Evolutionary conservation across 1,140 invertebrate species (phyloP), one percentile per base, ranked within the genome.

Genomic region (Chlorops oryzae): DNA sequence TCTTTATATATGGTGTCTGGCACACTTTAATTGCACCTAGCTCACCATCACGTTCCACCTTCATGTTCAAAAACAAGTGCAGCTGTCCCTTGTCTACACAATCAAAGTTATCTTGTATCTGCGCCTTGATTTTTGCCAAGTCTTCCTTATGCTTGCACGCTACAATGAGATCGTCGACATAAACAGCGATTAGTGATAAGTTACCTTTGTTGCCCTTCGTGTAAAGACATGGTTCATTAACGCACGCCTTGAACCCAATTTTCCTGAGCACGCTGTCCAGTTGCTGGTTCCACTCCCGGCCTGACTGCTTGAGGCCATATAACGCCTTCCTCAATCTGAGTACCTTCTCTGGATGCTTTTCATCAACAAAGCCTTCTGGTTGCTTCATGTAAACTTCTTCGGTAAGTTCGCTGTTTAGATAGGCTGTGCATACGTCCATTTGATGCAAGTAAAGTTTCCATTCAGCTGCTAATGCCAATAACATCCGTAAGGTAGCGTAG

Each of bases 361-460:
- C 4, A 17, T 20, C 32, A 22, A 37, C 22, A 47, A 50, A 48
- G 5, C 25, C 42, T 34, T 51, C 42, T 4, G 55, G 55, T 37
- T 57, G 52, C 12, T 24, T 21, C 50, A 56, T 52, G 23, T 53
- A 58, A 9, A 51, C 17, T 6, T 54, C 56, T 59, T 77, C 73
- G 6, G 71, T 58, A 32, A 74, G 58, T 20, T 64, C 52, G 22
- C 73, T 73, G 59, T 76, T 57, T 12, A 77, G 52, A 56, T 72
- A 77, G 1, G 75, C 75, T 17, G 70, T 72, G 44, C 59, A 63
- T 1, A 67, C 62, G 57, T 76, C 74, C 44, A 71, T 57, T 22
- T 74, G 65, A 32, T 56, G 38, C 28, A 65, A 42, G 45, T 59
- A n/a, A 34, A 65, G 45, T 58, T 57, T 58, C 28, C 49, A 50